Evolutionary conservation across 2,113 vertebrate genomes (phyloP), one percentile per base, ranked within the genome.

Genomic region (Jaculus jaculus): DNA sequence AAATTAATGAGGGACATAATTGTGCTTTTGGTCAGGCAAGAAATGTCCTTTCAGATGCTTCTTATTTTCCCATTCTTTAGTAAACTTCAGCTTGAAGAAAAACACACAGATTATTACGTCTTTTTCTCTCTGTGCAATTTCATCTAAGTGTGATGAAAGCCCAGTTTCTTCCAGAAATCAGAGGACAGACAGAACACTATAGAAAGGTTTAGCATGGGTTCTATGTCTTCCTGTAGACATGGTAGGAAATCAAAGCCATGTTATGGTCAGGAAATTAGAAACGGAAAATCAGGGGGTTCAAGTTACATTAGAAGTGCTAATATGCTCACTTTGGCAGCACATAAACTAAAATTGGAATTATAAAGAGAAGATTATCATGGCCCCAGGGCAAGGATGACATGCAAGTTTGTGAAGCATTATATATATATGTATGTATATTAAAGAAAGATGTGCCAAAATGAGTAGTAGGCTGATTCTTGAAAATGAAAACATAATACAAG

Each of bases 1-100:
- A 92, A 96, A 87, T 65, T 81, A 84, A 86, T 81, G 84, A 91
- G 21, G 30, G 77, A 71, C 54, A 74, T 92, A 89, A 87, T 39
- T 94, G 54, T 94, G 68, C n/a, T 93, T 68, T 89, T 72, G 15
- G 24, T 68, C 4, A 32, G 66, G 80, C 34, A 88, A 72, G 81
- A 89, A 60, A 92, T 89, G 66, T 89, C 32, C 42, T 75, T 75
- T 84, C 21, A n/a, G 37, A 61, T 74, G 1, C 23, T 77, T 81
- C 39, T 69, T 79, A 18, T 39, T 91, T 69, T 73, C n/a, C 23
- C 68, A 21, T 47, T 90, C 47, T 34, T 92, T 74, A 84, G 37
- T 92, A 84, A 89, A 90, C 18, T 17, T 83, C n/a, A 24, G 18
- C 16, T 75, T 89, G 54, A 84, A 17, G 68, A 84, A 93, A 87